Conservation (phyloP, 2,888 invertebrate genomes). For the Watsonalla binaria region DNA sequence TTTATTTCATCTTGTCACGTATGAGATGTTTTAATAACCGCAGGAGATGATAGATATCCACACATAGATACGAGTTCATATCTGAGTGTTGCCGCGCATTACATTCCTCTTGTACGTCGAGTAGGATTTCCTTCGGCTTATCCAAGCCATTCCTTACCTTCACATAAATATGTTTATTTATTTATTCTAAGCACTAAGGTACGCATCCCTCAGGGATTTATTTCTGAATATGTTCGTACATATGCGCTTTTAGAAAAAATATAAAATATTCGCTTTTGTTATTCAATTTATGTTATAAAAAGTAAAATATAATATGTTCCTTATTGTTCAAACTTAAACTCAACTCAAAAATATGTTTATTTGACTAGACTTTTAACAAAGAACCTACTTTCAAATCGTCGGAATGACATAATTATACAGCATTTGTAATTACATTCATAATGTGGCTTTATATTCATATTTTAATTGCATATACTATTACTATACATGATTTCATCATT, state of each 20-base stretch:
- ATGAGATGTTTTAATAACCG: neutral
- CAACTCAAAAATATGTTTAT: no score
- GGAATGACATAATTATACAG: no score
- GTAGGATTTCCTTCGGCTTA: slow-evolving; percentile 15
- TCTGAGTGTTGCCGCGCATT: neutral
- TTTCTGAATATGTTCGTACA: neutral
- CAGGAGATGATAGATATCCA: neutral
- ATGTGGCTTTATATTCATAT: no score
- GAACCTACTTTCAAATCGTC: no score
- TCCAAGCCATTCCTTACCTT: slow-evolving; percentile 13
- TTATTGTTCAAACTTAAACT: no score
- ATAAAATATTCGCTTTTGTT: no score
- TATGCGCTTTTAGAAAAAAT: neutral
- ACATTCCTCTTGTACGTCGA: slow-evolving; percentile 8
- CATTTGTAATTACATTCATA: no score
- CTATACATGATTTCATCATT: no score
- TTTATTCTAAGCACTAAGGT: neutral
- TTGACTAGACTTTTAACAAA: no score
- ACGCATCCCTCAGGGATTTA: neutral
- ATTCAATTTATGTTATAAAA: no score
- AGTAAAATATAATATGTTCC: no score
- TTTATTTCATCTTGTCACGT: neutral
- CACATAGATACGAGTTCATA: neutral
- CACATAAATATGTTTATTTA: slow-evolving; percentile 19
- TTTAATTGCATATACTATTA: no score